Evolutionary conservation across 2,797 vertebrate species (phyloP).

Genomic region (Anguilla pacifica): DNA sequence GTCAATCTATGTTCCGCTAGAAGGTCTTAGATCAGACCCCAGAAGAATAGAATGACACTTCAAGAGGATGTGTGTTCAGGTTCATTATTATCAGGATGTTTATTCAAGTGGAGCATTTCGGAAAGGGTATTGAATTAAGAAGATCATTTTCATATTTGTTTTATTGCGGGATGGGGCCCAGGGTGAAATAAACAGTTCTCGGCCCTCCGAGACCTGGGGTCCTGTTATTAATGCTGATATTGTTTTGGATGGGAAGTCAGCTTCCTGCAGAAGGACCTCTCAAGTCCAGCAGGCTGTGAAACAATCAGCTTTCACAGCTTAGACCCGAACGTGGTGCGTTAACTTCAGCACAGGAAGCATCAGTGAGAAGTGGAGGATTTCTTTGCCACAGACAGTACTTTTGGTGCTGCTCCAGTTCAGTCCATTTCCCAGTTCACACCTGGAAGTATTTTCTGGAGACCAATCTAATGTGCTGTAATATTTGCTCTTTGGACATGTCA

Average conservation of each 20-base stretch:
- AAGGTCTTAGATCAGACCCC: background rate
- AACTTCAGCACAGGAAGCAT: background rate
- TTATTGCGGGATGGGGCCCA: conserved; percentile 20
- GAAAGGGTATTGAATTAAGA: conserved; percentile 26
- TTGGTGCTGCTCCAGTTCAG: background rate
- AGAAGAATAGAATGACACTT: background rate
- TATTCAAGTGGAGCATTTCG: conserved; percentile 15
- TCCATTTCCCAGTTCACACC: background rate
- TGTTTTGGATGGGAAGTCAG: conserved; percentile 51
- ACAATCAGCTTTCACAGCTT: conserved; percentile 33
- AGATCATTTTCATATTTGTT: conserved; percentile 23
- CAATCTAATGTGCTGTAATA: background rate
- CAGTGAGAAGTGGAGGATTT: background rate
- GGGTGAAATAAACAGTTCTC: conserved; percentile 7
- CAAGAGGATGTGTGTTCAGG: background rate
- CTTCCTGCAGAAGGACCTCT: conserved; percentile 51
- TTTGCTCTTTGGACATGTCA: background rate
- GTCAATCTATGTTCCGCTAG: conserved; percentile 39
- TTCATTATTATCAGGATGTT: conserved; percentile 33
- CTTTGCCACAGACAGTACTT: background rate
- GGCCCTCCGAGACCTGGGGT: background rate
- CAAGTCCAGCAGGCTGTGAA: conserved; percentile 48
- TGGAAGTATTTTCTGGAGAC: background rate
- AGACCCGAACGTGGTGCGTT: background rate
- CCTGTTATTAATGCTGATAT: conserved; percentile 48